These are phyloP conservation scores for Rhinoderma darwinii DNA, from an alignment of 2,113 vertebrate species.

Conservation along the genomic window DNA sequence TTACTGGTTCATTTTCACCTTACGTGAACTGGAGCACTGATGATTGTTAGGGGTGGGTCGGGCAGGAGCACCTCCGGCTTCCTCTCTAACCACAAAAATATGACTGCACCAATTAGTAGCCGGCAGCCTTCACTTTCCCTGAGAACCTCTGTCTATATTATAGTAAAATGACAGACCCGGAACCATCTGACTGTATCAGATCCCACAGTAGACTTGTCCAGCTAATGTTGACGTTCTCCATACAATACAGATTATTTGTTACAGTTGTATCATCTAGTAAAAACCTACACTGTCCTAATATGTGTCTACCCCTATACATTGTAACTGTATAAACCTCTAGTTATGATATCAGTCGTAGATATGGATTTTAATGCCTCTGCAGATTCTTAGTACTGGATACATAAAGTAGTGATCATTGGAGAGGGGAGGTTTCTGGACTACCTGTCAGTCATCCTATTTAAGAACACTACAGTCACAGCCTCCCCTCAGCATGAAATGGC, in stretches of 20 bases:
- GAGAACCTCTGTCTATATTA: neutral
- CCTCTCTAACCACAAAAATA: slow-evolving; percentile 19
- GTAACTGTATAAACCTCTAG: neutral
- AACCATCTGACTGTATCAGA: neutral
- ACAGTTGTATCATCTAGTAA: neutral
- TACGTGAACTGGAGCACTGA: slow-evolving; percentile 30
- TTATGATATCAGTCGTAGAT: neutral
- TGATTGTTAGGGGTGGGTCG: slow-evolving; percentile 18
- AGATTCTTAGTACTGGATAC: neutral
- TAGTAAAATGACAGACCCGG: neutral
- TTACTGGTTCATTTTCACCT: slow-evolving; percentile 33
- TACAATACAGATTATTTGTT: neutral
- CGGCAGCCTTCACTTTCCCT: neutral
- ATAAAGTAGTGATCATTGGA: neutral
- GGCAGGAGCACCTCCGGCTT: neutral
- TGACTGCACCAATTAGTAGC: slow-evolving; percentile 14
- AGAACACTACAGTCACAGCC: neutral
- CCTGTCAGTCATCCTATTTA: neutral
- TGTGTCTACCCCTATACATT: neutral
- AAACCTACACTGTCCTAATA: neutral
- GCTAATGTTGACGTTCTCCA: neutral
- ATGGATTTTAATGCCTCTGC: too few species aligned
- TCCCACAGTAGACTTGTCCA: neutral
- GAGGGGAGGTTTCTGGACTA: neutral
- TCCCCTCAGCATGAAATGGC: neutral